A percentile compares a stretch with the other conserved stretches of the same genome.
Evolutionary conservation across 1,140 invertebrate genomes (phyloP).

Genomic region (Drosophila cardini): DNA sequence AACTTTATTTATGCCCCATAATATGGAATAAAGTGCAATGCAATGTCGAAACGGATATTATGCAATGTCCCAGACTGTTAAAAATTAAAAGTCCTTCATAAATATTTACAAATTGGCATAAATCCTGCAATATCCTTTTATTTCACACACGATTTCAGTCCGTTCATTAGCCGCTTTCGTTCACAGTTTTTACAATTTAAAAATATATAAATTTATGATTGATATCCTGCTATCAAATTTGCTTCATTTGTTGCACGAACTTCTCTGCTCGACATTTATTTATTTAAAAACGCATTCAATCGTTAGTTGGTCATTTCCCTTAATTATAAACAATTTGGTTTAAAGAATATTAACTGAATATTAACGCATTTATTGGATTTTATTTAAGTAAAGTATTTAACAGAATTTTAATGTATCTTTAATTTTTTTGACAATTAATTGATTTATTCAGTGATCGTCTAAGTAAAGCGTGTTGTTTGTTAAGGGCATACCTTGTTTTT

Average conservation of each 20-base stretch:
- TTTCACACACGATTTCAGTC: conserved; percentile 24
- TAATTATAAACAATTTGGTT: not conserved
- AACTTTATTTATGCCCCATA: conserved; percentile 73
- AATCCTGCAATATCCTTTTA: conserved; percentile 35
- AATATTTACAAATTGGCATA: conserved; percentile 11
- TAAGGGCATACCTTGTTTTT: no score
- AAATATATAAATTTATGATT: conserved; percentile 19
- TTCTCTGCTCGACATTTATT: not conserved
- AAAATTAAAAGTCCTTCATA: conserved; percentile 20
- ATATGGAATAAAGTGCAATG: conserved; percentile 64
- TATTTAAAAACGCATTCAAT: not conserved
- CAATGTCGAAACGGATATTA: conserved; percentile 70
- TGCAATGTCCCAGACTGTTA: conserved; percentile 46
- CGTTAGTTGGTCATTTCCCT: not conserved
- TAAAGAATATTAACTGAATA: not conserved
- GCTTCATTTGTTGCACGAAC: not conserved
- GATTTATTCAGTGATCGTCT: no score
- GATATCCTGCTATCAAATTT: not conserved
- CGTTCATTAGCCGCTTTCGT: conserved; percentile 25
- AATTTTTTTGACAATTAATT: no score
- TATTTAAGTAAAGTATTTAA: no score
- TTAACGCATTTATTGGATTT: not conserved
- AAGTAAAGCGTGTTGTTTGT: no score
- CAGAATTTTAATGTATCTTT: no score
- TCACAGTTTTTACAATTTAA: not conserved